phyloP scores from a whole-genome alignment of 1,140 invertebrate genomes.

The Drosophila varians region DNA sequence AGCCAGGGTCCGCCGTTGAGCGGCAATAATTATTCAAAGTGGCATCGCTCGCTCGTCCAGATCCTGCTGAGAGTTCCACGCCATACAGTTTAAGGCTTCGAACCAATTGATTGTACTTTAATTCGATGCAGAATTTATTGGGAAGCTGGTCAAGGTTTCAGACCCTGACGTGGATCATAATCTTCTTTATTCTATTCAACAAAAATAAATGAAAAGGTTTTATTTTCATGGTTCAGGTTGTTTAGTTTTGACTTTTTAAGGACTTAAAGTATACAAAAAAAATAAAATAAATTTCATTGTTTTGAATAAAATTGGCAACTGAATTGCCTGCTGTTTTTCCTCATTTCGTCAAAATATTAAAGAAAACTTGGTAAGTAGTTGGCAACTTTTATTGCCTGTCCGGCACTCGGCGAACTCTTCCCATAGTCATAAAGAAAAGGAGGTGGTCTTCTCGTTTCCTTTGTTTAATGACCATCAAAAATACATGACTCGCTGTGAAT shows the following conservation, averaged over 20 bases:
- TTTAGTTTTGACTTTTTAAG: too few species aligned
- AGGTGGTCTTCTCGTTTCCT: conserved; percentile 6
- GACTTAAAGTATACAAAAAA: too few species aligned
- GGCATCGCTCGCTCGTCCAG: conserved; percentile 9
- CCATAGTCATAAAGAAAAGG: conserved; percentile 36
- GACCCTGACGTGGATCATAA: background rate
- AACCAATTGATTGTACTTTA: conserved; percentile 8
- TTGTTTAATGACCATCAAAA: conserved; percentile 10
- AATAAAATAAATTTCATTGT: background rate
- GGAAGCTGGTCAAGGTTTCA: background rate
- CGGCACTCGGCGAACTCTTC: conserved; percentile 35
- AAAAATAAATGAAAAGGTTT: background rate
- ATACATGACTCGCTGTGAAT: conserved; percentile 53
- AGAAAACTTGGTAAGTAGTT: conserved; percentile 54
- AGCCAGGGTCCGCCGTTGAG: background rate
- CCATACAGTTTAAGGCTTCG: conserved; percentile 13
- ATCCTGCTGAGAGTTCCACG: conserved; percentile 26
- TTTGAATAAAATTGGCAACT: background rate
- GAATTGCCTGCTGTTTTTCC: conserved; percentile 23
- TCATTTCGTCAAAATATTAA: conserved; percentile 23
- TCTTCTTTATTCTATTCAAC: background rate
- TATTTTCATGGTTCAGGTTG: background rate
- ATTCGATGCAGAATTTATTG: conserved; percentile 7
- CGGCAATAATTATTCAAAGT: conserved; percentile 58
- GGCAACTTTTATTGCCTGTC: conserved; percentile 65